Percentiles rank a stretch among this genome's conserved stretches.
Evolutionary conservation across 1,140 invertebrate genomes (phyloP).

Genomic region (Papilio aristodemus): DNA sequence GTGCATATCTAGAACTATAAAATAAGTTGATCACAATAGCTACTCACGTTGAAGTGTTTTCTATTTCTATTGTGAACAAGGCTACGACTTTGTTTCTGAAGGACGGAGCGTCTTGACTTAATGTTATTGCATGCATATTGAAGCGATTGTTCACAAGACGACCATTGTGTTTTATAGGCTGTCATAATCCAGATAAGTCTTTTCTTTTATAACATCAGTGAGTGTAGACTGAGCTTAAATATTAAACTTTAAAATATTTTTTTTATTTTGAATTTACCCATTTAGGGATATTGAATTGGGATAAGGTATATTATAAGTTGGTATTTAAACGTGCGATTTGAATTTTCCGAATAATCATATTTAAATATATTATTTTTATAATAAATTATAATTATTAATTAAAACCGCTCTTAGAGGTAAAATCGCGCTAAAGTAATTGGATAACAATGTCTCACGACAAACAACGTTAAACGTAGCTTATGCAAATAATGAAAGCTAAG

Average conservation of each 20-base stretch:
- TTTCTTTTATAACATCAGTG: background rate
- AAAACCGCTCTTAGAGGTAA: background rate
- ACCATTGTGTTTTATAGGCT: slow-evolving; percentile 8
- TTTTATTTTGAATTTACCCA: too few relatives aligned
- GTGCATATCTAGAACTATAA: background rate
- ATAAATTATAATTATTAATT: background rate
- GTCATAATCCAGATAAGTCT: slow-evolving; percentile 20
- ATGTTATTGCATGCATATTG: slow-evolving; percentile 27
- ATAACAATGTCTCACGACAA: slow-evolving; percentile 25
- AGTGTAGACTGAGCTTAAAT: background rate
- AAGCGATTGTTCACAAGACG: slow-evolving; percentile 2
- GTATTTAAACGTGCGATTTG: background rate
- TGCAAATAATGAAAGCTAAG: slow-evolving; percentile 26
- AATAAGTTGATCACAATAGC: slow-evolving; percentile 2
- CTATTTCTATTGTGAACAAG: slow-evolving; percentile 13
- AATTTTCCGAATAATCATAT: background rate
- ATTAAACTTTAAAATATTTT: too few relatives aligned
- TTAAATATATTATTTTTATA: background rate
- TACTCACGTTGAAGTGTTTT: background rate
- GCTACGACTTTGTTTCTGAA: slow-evolving; percentile 5
- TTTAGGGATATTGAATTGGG: background rate
- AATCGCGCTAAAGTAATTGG: slow-evolving; percentile 9
- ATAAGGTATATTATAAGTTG: too few relatives aligned
- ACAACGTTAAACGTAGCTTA: slow-evolving; percentile 28
- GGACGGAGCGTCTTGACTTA: slow-evolving; percentile 10